phyloP scores from a whole-genome alignment of 2,797 vertebrate genomes.

The Enteromius paludinosus region DNA sequence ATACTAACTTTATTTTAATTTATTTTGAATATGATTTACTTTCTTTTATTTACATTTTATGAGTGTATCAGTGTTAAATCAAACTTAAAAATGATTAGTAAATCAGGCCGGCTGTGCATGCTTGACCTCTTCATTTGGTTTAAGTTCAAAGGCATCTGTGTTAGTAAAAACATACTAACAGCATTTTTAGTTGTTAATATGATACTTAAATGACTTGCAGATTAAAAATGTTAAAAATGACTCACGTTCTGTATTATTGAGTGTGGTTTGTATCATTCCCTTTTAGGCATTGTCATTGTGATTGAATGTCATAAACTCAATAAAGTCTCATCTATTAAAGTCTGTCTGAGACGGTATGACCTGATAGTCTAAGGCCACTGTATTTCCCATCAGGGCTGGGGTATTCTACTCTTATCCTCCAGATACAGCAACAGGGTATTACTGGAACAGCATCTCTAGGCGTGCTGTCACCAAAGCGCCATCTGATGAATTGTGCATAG shows the following conservation, averaged over 20 bases:
- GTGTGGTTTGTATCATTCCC: conserved; percentile 9
- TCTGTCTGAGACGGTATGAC: neutral
- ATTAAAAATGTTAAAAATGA: neutral
- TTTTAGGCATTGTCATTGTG: conserved; percentile 1
- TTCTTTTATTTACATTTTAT: neutral
- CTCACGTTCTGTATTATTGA: neutral
- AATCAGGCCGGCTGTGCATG: neutral
- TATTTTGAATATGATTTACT: neutral
- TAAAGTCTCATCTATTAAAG: conserved; percentile 12
- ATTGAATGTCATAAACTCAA: neutral
- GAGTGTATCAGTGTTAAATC: neutral
- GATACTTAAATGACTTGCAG: neutral
- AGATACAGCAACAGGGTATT: conserved; percentile 84
- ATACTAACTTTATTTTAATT: neutral
- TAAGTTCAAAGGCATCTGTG: conserved; percentile 20
- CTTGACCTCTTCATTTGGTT: neutral
- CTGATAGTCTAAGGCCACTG: conserved; percentile 69
- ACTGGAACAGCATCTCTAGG: conserved; percentile 68
- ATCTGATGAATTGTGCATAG: conserved; percentile 78
- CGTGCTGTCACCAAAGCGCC: conserved; percentile 78
- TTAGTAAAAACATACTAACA: neutral
- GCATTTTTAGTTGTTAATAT: neutral
- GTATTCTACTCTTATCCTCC: conserved; percentile 75
- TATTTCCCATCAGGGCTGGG: conserved; percentile 73
- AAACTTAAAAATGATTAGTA: neutral